Evolutionary conservation across 2,113 vertebrate species (phyloP), one percentile per base, ranked within the genome.

Genomic region (Actenoides hombroni): DNA sequence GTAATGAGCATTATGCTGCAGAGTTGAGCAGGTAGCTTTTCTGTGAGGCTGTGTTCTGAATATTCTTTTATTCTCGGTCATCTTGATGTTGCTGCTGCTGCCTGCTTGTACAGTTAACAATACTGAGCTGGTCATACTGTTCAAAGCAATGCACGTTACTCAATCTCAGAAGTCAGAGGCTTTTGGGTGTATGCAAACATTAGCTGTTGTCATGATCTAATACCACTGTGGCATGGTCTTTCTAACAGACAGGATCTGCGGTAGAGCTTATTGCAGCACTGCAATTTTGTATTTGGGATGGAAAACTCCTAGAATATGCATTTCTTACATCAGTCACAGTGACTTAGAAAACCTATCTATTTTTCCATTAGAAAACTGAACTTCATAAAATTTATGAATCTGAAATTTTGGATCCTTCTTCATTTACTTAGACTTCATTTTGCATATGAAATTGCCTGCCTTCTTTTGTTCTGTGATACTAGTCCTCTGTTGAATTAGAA

Each of bases 131-230:
- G 39, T 60, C 42, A 5, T 64, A 54, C 26, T 54, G 24, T 23
- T 87, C 9, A 31, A 39, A 69, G 14, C 63, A 57, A 19, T 18
- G 16, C 44, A 16, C 48, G 11, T 6, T 13, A 10, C 53, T 68
- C n/a, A 17, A 18, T 40, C 15, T 33, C 7, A 5, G 39, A 60
- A 64, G 29, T 63, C 21, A 7, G 54, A 80, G 68, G 16, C 26
- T 44, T 17, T 12, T 13, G 20, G 28, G 31, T 20, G 21, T 21
- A 35, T 28, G 24, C 28, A 26, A 35, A 28, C 15, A 17, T 35
- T 11, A n/a, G 15, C 40, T 1, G 0, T 28, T 31, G 13, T 37
- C 9, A 4, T 12, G 26, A 46, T 77, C n/a, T 57, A 10, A 17
- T 48, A 53, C 23, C 11, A 4, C n/a, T 33, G 26, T 25, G 56